Base-by-base conservation (phyloP, 2,797 vertebrate species). In the Pelodytes ibericus region DNA sequence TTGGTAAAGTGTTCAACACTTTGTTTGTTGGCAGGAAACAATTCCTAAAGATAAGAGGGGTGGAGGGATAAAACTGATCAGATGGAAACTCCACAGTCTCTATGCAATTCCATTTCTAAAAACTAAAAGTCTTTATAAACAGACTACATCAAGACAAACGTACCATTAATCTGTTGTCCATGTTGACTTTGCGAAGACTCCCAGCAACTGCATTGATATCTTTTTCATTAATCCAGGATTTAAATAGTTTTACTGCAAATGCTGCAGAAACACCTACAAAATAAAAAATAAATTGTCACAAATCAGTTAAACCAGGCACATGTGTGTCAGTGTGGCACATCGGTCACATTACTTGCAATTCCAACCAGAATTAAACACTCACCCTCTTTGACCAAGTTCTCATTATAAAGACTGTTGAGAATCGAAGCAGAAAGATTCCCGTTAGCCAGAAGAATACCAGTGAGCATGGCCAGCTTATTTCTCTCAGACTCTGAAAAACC, bases 371-470 rank as follows among this genome's bases (percentile, higher is more conserved):
- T 8, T 7, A 2, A 22, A 7, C 20, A 44, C 49, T 87, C 83
- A 98, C 97, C 97, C 94, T 99, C 96, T 93, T 99, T 98, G 82
- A 98, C 96, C 80, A 98, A 89, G 86, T 98, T 98, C 88, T 99
- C 96, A 30, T 99, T 99, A 87, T 93, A 99, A 74, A 99, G 95
- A 89, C 96, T 99, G 91, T 87, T 95, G 60, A 99, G 94, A 88
- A 99, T 97, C 31, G 96, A 94, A 18, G 96, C 96, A 2, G 96
- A 97, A 72, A 98, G 89, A 59, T 92, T 95, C 75, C 95, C 94
- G 0, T 95, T 96, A 88, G 95, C 95, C 87, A 99, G 90, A 82
- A 98, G 94, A 86, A 99, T 97, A 69, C 96, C 96, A 15, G 97
- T 95, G 78, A 99, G 86, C 96, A 99, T 98, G 87, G 97, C 96